Conservation (phyloP, 2,113 vertebrate genomes). For the Bolborhynchus lineola region DNA sequence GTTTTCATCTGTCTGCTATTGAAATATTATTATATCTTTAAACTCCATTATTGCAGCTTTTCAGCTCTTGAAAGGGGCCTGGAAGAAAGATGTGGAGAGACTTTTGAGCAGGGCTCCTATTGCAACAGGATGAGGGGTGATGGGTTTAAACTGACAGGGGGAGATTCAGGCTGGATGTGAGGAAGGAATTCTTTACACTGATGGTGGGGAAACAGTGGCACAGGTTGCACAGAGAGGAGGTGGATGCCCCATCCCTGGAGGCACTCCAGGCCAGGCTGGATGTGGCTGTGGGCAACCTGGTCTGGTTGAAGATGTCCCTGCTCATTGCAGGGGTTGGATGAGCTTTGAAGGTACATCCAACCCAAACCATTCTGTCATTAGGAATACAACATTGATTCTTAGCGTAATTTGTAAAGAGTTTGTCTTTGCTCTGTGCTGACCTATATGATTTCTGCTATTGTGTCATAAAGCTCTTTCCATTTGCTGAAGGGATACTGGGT, state of each 20-base stretch:
- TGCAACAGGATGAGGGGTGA: background rate
- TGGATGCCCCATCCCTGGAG: background rate
- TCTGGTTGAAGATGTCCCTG: background rate
- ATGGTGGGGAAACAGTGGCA: background rate
- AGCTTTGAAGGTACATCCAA: background rate
- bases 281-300: background rate
- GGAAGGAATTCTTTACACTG: background rate
- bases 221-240: background rate
- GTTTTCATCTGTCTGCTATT: background rate
- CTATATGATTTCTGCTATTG: background rate
- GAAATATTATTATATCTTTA: background rate
- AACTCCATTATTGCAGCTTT: background rate
- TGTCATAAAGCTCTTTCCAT: background rate
- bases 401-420: background rate
- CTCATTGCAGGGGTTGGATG: background rate
- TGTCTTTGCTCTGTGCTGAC: constrained; percentile 13
- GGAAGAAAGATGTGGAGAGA: background rate
- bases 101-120: background rate
- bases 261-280: background rate
- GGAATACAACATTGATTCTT: background rate
- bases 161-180: background rate
- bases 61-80: background rate
- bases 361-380: background rate
- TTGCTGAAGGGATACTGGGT: background rate
- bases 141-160: background rate